Evolutionary conservation across 1,140 invertebrate species (phyloP).

Genomic region (Myzus persicae): DNA sequence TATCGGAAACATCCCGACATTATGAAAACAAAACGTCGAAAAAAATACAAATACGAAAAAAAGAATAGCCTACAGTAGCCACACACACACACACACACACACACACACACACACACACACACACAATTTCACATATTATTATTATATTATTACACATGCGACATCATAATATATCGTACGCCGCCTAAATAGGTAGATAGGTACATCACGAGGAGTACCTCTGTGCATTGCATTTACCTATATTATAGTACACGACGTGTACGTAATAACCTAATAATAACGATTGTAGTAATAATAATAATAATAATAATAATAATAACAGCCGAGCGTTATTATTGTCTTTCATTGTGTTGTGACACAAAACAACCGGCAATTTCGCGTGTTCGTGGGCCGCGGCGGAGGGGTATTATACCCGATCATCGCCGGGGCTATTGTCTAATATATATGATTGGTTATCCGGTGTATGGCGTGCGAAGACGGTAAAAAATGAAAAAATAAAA

Average conservation of each 20-base stretch:
- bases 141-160: not conserved
- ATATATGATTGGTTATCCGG: slow-evolving; percentile 49
- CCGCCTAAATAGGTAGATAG: not conserved
- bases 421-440: slow-evolving; percentile 29
- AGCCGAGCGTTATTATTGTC: slow-evolving; percentile 32
- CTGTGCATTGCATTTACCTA: not conserved
- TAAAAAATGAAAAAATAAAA: not conserved
- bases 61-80: not conserved
- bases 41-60: not conserved
- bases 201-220: not conserved
- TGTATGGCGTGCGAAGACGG: slow-evolving; percentile 41
- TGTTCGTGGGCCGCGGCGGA: not conserved
- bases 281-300: too few relatives aligned
- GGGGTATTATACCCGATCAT: slow-evolving; percentile 11
- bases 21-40: not conserved
- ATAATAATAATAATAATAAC: slow-evolving; percentile 32
- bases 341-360: slow-evolving; percentile 51
- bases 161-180: not conserved
- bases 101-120: too few relatives aligned
- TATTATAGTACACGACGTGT: not conserved
- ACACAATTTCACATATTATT: not conserved
- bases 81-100: too few relatives aligned
- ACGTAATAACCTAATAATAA: not conserved
- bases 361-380: slow-evolving; percentile 50
- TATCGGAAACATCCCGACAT: slow-evolving; percentile 43